These are phyloP conservation scores for Phymatocera aterrima DNA, from an alignment of 2,888 invertebrate genomes.

Conservation along the genomic window DNA sequence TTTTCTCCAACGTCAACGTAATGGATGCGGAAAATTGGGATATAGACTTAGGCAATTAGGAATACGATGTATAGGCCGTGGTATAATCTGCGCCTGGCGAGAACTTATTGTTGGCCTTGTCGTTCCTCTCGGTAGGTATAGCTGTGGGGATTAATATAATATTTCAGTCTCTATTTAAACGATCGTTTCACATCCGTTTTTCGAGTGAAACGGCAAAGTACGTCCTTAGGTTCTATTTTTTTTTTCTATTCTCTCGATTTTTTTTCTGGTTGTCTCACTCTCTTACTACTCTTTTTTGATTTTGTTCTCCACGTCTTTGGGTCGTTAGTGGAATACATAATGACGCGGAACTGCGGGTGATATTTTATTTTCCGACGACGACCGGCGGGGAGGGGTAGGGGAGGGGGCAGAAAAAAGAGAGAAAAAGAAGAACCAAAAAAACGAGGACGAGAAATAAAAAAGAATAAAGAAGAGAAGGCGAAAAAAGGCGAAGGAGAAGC, in stretches of 20 bases:
- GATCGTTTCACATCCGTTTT: constrained; percentile 30
- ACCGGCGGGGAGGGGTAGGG: no score
- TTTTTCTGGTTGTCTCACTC: neutral
- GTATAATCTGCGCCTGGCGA: constrained; percentile 13
- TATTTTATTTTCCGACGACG: constrained; percentile 43
- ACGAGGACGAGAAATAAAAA: neutral
- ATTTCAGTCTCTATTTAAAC: constrained; percentile 20
- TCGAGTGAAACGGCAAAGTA: constrained; percentile 23
- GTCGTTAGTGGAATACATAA: constrained; percentile 45
- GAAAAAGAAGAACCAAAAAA: neutral
- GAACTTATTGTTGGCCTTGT: constrained; percentile 34
- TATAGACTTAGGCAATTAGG: constrained; percentile 16
- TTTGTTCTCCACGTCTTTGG: constrained; percentile 33
- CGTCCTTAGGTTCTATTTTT: neutral
- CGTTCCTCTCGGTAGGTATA: constrained; percentile 1
- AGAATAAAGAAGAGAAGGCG: neutral
- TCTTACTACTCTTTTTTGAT: neutral
- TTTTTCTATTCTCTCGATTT: neutral
- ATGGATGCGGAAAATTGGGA: neutral
- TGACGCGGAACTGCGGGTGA: constrained; percentile 43
- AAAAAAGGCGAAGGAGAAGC: neutral
- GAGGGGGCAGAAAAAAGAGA: neutral
- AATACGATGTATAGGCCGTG: neutral
- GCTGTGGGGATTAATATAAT: constrained; percentile 33
- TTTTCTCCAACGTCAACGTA: neutral